Percentiles rank a stretch among this genome's conserved stretches.
phyloP scores from a whole-genome alignment of 2,888 invertebrate species.

The Orchesellides sinensis region DNA sequence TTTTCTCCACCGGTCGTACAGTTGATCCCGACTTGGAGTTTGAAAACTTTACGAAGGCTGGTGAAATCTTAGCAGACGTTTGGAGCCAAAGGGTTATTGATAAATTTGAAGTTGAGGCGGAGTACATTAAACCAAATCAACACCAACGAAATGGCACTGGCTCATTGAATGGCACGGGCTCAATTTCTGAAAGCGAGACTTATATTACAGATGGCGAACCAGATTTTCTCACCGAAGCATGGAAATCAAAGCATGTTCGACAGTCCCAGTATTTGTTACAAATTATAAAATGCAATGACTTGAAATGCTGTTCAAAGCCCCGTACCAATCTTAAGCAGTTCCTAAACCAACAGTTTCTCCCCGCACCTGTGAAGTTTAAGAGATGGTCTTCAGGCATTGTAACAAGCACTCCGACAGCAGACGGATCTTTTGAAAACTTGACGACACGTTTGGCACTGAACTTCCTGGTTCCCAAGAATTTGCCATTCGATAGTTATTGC shows the following conservation, averaged over 20 bases:
- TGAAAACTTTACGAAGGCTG: slow-evolving; percentile 76
- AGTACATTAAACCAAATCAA: too few relatives aligned
- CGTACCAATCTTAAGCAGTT: neutral
- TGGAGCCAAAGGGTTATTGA: slow-evolving; percentile 76
- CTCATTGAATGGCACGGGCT: too few relatives aligned
- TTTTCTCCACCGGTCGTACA: slow-evolving; percentile 68
- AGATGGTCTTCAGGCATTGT: neutral
- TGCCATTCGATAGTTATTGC: neutral
- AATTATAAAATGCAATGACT: neutral
- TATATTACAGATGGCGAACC: neutral
- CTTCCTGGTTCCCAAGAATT: neutral
- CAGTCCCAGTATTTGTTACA: neutral
- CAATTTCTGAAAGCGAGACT: too few relatives aligned
- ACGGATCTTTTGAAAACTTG: neutral
- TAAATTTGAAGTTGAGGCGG: slow-evolving; percentile 62
- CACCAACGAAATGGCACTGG: neutral
- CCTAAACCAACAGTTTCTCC: neutral
- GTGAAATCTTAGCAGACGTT: slow-evolving; percentile 76
- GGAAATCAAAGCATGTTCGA: too few relatives aligned
- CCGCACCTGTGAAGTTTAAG: neutral
- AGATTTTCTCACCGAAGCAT: neutral
- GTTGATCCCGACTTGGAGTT: slow-evolving; percentile 76
- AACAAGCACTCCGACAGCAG: neutral
- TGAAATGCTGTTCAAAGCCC: neutral
- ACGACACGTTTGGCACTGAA: neutral